A percentile compares a stretch with the other conserved stretches of the same genome.
Conservation (phyloP, 1,140 invertebrate genomes). For the Anastrepha obliqua region DNA sequence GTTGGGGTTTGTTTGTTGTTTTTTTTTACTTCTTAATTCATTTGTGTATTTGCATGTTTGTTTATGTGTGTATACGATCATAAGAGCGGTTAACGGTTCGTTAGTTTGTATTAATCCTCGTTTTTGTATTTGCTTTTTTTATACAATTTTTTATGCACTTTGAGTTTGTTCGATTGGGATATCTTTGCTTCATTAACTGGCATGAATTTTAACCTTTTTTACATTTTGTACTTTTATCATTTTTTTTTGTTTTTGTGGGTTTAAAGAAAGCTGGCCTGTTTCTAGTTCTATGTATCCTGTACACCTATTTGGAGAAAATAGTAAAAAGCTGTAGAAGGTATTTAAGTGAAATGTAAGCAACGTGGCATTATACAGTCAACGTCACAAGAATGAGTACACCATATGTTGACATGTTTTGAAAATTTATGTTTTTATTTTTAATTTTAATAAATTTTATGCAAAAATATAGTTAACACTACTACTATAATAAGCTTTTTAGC, state of each 20-base stretch:
- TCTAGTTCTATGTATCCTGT: not conserved
- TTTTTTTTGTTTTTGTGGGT: not conserved
- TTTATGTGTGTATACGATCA: constrained; percentile 30
- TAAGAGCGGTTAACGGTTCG: constrained; percentile 49
- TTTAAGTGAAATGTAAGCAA: not conserved
- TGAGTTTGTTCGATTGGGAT: not conserved
- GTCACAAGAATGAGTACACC: too few species aligned
- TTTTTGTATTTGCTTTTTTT: not conserved
- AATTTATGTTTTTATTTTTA: not conserved
- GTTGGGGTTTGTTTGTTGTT: too few species aligned
- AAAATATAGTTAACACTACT: too few species aligned
- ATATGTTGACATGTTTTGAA: too few species aligned
- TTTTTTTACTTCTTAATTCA: not conserved
- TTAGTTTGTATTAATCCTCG: not conserved
- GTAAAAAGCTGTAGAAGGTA: not conserved
- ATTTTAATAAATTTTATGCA: too few species aligned
- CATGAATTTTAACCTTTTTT: constrained; percentile 26
- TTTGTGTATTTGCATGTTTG: not conserved
- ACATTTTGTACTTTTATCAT: constrained; percentile 46
- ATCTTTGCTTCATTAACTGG: constrained; percentile 1
- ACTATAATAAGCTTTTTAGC: too few species aligned
- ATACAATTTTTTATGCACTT: not conserved
- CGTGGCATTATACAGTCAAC: not conserved
- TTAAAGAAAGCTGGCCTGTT: not conserved
- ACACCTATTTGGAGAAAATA: not conserved